A percentile compares a stretch with the other conserved stretches of the same genome.
Evolutionary conservation across 30 jellyfish, hydroid and myxozoan genomes (phyloP).

Genomic region (Sanderia malayensis): DNA sequence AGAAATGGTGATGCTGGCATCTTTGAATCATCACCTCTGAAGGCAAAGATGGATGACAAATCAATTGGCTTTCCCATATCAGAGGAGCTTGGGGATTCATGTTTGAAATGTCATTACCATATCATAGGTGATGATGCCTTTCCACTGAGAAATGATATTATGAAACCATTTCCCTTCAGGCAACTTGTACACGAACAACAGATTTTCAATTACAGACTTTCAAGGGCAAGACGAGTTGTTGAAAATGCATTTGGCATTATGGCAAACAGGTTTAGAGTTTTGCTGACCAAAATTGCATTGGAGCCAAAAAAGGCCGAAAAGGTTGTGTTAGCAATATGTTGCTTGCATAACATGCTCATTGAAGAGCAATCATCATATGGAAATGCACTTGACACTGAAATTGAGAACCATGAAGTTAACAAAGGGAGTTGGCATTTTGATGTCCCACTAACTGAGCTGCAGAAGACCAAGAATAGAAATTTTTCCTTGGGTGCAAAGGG

Average conservation of each 20-base stretch:
- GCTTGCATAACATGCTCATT: background rate
- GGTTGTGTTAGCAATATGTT: background rate
- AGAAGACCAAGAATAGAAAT: background rate
- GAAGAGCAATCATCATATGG: background rate
- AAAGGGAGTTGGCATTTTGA: background rate
- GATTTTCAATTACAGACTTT: background rate
- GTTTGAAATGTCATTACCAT: constrained; percentile 2
- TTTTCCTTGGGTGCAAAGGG: background rate
- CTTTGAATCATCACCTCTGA: background rate
- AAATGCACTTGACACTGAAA: background rate
- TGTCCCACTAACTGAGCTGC: background rate
- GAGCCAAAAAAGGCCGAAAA: background rate
- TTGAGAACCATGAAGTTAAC: background rate
- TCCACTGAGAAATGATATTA: constrained; percentile 5
- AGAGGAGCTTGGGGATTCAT: background rate
- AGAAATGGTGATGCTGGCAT: constrained; percentile 27
- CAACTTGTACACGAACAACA: background rate
- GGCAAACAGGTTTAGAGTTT: background rate
- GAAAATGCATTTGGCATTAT: background rate
- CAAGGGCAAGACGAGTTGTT: background rate
- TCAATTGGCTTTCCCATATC: constrained; percentile 5
- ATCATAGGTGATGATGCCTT: constrained; percentile 13
- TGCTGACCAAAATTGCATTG: background rate
- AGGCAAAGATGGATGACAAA: background rate
- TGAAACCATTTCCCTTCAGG: constrained; percentile 1